A percentile compares a stretch with the other conserved stretches of the same genome.
Conservation (phyloP, 2,797 vertebrate genomes). For the Coregonus suidteri region DNA sequence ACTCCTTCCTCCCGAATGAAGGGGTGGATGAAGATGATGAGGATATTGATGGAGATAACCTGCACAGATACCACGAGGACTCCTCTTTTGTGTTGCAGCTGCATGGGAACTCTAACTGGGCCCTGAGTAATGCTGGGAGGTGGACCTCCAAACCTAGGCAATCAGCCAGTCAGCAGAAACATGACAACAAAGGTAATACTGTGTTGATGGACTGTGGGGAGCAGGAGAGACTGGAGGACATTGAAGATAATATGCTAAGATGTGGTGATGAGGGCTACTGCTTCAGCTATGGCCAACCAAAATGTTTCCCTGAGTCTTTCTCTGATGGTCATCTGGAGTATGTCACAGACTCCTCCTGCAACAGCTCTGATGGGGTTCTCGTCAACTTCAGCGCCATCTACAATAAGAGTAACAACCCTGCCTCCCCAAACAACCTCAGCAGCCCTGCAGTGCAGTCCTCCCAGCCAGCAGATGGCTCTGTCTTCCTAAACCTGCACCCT, state of each 20-base stretch:
- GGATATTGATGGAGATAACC: constrained; percentile 70
- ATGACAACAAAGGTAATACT: constrained; percentile 63
- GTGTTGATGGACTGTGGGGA: constrained; percentile 65
- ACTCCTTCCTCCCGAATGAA: constrained; percentile 83
- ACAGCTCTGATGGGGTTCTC: constrained; percentile 91
- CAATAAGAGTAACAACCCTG: constrained; percentile 83
- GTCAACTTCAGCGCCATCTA: constrained; percentile 96
- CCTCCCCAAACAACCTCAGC: constrained; percentile 74
- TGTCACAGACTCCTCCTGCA: constrained; percentile 90
- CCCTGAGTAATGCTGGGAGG: constrained; percentile 68
- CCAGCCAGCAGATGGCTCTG: constrained; percentile 66
- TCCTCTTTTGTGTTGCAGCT: constrained; percentile 74
- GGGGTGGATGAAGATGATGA: constrained; percentile 81
- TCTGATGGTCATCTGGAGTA: constrained; percentile 82
- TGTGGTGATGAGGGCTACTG: constrained; percentile 61
- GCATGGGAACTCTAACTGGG: constrained; percentile 74
- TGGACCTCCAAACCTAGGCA: constrained; percentile 60
- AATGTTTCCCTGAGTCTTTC: constrained; percentile 66
- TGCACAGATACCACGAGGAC: constrained; percentile 72
- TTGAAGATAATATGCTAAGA: constrained; percentile 50
- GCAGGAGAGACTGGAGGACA: constrained; percentile 57
- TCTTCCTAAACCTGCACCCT: constrained; percentile 80
- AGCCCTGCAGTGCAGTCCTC: constrained; percentile 78
- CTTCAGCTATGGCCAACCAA: constrained; percentile 69
- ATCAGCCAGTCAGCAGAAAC: constrained; percentile 41